Conservation (phyloP, 2,888 invertebrate species). For the Phalera bucephala region DNA sequence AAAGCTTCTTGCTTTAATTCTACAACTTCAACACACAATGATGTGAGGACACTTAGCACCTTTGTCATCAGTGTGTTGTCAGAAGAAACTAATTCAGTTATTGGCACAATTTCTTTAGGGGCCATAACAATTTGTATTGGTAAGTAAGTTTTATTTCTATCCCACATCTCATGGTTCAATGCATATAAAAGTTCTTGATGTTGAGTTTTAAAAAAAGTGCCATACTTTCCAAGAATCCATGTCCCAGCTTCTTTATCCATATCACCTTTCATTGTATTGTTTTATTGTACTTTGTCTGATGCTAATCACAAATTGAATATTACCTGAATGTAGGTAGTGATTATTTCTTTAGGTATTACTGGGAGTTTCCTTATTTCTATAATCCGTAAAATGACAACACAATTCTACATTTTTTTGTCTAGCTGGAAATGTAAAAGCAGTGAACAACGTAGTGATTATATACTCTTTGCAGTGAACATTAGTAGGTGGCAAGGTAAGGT, state of each 20-base stretch:
- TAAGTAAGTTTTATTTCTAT: slow-evolving; percentile 61
- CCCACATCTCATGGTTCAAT: slow-evolving; percentile 41
- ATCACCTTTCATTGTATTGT: slow-evolving; percentile 55
- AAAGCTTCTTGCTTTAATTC: slow-evolving; percentile 86
- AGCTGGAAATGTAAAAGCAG: too few species aligned
- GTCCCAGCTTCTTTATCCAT: slow-evolving; percentile 70
- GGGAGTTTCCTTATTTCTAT: too few species aligned
- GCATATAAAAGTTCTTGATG: slow-evolving; percentile 55
- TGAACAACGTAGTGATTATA: too few species aligned
- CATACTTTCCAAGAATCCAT: slow-evolving; percentile 64
- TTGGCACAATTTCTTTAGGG: slow-evolving; percentile 85
- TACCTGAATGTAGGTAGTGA: too few species aligned
- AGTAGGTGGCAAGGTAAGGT: too few species aligned
- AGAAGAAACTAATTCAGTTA: slow-evolving; percentile 89
- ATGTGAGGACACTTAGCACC: slow-evolving; percentile 90
- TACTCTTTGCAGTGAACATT: too few species aligned
- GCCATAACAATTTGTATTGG: slow-evolving; percentile 61
- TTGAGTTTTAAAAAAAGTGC: slow-evolving; percentile 72
- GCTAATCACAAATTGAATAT: background rate
- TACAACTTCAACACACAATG: slow-evolving; percentile 90
- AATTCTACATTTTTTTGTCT: too few species aligned
- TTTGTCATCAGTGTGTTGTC: slow-evolving; percentile 92
- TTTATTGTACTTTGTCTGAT: background rate
- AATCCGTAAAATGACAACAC: too few species aligned
- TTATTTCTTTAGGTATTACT: too few species aligned